Base-by-base conservation (phyloP, 1,140 invertebrate species). In the Drosophila ananassae region DNA sequence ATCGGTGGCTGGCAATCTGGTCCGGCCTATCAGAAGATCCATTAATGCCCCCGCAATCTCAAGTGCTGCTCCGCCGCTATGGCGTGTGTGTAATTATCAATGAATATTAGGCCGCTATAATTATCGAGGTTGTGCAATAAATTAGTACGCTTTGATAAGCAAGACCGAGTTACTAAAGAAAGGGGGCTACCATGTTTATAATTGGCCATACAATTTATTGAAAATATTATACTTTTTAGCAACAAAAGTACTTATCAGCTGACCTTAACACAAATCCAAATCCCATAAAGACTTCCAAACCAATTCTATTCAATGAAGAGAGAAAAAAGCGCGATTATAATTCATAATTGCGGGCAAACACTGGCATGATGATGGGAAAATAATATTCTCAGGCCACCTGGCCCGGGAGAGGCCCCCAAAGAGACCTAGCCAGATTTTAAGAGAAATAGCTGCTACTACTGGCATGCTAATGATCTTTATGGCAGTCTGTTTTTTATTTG, bases 261-360 rank as follows among this genome's bases (percentile, higher is more conserved):
- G 51, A 12, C 41, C 48, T 37, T 53, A 24, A 22, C 37, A 21
- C 13, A 39, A n/a, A 64, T 39, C 24, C 10, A 47, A 53, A 50
- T 69, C 57, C 28, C 44, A 56, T 10, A 57, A 51, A 44, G 79
- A 59, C 17, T 72, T 59, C 8, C 57, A 66, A 55, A 22, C 21
- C 7, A 54, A 62, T 64, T 71, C 24, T 46, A 56, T 57, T 67
- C 34, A 55, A 68, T 30, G 28, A 32, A 39, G 58, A 55, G 53
- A 69, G 25, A 62, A 17, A 34, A 13, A 37, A 12, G 3, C 8
- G 1, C 37, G 39, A 52, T 54, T 54, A 52, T 67, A 62, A 57
- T 57, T 48, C 60, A 63, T 63, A 48, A 41, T 64, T 52, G 59
- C 52, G 32, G 24, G 10, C 37, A 75, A 54, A 54, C 61, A 48